These are phyloP conservation scores for Plutella xylostella DNA, from an alignment of 2,888 invertebrate species.

Conservation along the genomic window DNA sequence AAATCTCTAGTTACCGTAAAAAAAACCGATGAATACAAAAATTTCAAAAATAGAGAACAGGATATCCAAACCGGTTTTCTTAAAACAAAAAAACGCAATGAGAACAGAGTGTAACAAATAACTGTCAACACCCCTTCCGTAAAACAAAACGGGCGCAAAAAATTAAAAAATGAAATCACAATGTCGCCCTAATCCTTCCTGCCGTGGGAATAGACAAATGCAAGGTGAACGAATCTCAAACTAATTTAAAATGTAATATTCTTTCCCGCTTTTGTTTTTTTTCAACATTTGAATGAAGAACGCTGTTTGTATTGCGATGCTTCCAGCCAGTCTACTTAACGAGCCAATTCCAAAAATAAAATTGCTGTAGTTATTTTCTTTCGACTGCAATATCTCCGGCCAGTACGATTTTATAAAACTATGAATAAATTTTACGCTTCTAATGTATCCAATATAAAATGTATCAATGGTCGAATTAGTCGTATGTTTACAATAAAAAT, in stretches of 20 bases:
- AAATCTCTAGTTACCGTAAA: constrained; percentile 52
- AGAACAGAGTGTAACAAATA: constrained; percentile 63
- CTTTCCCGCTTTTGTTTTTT: constrained; percentile 41
- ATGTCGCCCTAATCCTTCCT: constrained; percentile 54
- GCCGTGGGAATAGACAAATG: constrained; percentile 65
- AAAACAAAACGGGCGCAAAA: constrained; percentile 59
- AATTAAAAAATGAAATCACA: constrained; percentile 54
- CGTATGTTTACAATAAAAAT: constrained; percentile 1
- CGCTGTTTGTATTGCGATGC: constrained; percentile 17
- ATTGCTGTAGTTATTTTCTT: background rate
- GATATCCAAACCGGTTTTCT: constrained; percentile 59
- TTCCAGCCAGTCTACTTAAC: constrained; percentile 13
- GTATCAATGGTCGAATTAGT: background rate
- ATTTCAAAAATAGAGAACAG: constrained; percentile 48
- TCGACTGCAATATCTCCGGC: background rate
- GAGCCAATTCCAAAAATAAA: background rate
- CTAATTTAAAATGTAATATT: constrained; percentile 69
- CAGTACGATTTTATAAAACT: background rate
- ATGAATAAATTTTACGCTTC: no score
- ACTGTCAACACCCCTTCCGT: constrained; percentile 68
- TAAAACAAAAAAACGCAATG: constrained; percentile 51
- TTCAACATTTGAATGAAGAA: constrained; percentile 27
- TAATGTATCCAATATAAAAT: background rate
- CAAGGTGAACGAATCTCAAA: constrained; percentile 64
- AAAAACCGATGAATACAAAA: constrained; percentile 51